Evolutionary conservation across 2,888 invertebrate species (phyloP).

Genomic region (Spilosoma lubricipeda): DNA sequence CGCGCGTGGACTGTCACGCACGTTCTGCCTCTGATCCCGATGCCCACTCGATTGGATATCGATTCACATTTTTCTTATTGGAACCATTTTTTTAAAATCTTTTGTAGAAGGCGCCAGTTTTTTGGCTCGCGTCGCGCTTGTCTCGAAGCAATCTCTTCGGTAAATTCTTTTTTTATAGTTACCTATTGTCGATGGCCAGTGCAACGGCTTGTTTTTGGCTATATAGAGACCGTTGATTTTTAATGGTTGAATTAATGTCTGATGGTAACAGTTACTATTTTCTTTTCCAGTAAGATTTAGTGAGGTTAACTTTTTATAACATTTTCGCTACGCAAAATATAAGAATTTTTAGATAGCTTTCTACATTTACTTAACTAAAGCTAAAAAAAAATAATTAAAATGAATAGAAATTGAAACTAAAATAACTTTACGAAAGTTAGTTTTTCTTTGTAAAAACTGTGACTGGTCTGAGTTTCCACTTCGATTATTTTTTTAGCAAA

Average conservation of each 20-base stretch:
- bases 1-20: conserved; percentile 79
- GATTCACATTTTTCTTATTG: conserved; percentile 64
- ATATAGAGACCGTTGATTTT: conserved; percentile 69
- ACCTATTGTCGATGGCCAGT: conserved; percentile 67
- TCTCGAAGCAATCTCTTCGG: conserved; percentile 68
- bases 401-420: background rate
- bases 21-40: conserved; percentile 64
- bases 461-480: background rate
- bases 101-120: conserved; percentile 65
- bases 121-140: conserved; percentile 69
- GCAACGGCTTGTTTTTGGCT: conserved; percentile 66
- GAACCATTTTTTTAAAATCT: conserved; percentile 57
- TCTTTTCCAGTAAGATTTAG: conserved; percentile 54
- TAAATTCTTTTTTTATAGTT: conserved; percentile 62
- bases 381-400: background rate
- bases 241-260: conserved; percentile 66
- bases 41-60: conserved; percentile 74
- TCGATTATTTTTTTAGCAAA: background rate
- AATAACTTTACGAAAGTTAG: conserved; percentile 2
- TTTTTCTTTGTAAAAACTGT: background rate
- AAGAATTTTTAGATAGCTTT: conserved; percentile 31
- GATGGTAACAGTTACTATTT: conserved; percentile 57
- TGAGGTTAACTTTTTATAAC: conserved; percentile 41
- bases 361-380: conserved; percentile 1
- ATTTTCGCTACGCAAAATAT: conserved; percentile 45